A percentile compares a stretch with the other conserved stretches of the same genome.
phyloP scores from a whole-genome alignment of 1,140 invertebrate genomes.

The Probaryconus sp. region DNA sequence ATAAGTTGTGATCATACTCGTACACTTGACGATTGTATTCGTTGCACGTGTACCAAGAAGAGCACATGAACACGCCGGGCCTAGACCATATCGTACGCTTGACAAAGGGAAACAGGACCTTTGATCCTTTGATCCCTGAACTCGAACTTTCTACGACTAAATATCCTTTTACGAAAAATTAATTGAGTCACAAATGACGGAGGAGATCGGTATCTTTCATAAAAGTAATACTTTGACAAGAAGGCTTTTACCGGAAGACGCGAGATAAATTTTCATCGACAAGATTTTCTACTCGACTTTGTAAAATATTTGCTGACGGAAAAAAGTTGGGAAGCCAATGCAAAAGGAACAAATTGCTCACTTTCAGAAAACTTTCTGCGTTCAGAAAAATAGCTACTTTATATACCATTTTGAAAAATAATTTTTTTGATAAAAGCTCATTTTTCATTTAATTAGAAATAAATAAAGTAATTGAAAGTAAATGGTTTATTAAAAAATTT shows the following conservation, averaged over 20 bases:
- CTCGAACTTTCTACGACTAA: conserved; percentile 24
- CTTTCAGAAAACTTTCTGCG: no score
- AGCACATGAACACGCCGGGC: conserved; percentile 21
- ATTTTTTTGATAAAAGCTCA: no score
- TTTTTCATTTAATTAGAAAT: no score
- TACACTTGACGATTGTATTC: conserved; percentile 51
- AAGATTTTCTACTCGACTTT: no score
- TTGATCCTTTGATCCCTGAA: conserved; percentile 47
- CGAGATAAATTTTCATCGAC: conserved; percentile 14
- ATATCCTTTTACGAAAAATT: conserved; percentile 35
- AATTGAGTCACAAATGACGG: conserved; percentile 35
- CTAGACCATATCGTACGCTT: conserved; percentile 11
- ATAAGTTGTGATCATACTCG: conserved; percentile 47
- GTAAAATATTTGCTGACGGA: no score
- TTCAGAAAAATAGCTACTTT: no score
- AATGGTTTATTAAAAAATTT: no score
- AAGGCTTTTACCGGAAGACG: conserved; percentile 7
- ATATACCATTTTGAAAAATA: no score
- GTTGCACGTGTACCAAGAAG: conserved; percentile 37
- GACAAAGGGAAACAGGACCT: conserved; percentile 26
- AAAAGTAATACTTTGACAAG: conserved; percentile 26
- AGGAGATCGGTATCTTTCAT: conserved; percentile 23
- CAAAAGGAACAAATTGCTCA: no score
- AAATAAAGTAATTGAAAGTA: no score
- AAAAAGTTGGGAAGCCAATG: no score